Evolutionary conservation across 2,888 invertebrate species (phyloP).

Genomic region (Ellobium chinense): DNA sequence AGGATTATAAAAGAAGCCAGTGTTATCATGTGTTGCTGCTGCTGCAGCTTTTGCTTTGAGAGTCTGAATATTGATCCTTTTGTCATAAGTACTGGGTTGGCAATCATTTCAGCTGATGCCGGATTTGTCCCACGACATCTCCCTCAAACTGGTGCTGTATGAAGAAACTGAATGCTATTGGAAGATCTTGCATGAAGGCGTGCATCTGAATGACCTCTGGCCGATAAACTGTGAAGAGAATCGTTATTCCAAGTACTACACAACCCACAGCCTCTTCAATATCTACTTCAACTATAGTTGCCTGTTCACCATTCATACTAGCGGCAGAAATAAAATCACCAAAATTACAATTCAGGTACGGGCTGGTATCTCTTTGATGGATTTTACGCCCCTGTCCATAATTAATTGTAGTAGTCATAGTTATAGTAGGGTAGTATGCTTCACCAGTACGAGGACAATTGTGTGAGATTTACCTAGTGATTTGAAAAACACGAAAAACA

Average conservation of each 20-base stretch:
- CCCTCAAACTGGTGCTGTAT: slow-evolving; percentile 40
- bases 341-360: slow-evolving; percentile 45
- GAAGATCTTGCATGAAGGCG: slow-evolving; percentile 34
- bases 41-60: no score
- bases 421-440: no score
- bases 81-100: no score
- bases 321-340: slow-evolving; percentile 44
- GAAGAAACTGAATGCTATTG: slow-evolving; percentile 45
- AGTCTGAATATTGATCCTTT: no score
- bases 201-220: slow-evolving; percentile 44
- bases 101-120: slow-evolving; percentile 28
- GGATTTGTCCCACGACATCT: slow-evolving; percentile 38
- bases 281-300: slow-evolving; percentile 47
- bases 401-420: no score
- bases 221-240: slow-evolving; percentile 45
- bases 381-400: no score
- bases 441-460: no score
- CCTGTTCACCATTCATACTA: slow-evolving; percentile 43
- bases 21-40: no score
- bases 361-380: no score
- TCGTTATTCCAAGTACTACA: slow-evolving; percentile 39
- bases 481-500: no score
- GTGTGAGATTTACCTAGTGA: no score
- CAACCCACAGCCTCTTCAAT: slow-evolving; percentile 43
- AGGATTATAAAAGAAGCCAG: no score